A percentile compares a stretch with the other conserved stretches of the same genome.
Conservation (phyloP, 2,888 invertebrate species). For the Andrena haemorrhoa region DNA sequence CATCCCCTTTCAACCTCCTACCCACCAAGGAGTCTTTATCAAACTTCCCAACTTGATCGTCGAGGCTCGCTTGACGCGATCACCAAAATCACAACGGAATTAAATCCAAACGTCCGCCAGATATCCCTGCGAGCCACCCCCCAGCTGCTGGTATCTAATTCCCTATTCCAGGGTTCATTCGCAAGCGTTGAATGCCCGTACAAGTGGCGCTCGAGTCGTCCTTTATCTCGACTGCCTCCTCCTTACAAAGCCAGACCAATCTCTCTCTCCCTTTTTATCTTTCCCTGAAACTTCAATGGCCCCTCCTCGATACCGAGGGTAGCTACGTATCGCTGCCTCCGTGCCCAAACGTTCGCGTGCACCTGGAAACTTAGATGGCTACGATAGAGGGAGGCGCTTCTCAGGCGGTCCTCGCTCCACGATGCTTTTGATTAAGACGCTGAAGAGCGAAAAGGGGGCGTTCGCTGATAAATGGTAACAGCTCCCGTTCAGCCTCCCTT, state of each 20-base stretch:
- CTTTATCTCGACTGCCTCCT: constrained; percentile 23
- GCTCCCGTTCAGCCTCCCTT: constrained; percentile 32
- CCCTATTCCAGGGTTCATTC: constrained; percentile 48
- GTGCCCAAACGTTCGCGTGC: background rate
- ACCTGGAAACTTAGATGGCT: constrained; percentile 20
- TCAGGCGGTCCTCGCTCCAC: background rate
- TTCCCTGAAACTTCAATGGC: constrained; percentile 13
- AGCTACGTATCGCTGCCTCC: background rate
- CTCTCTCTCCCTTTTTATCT: background rate
- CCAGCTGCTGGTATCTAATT: constrained; percentile 26
- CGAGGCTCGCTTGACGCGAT: too few relatives aligned
- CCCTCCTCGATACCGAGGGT: constrained; percentile 1
- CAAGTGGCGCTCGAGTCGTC: constrained; percentile 20
- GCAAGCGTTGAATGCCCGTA: constrained; percentile 31
- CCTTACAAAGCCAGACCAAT: constrained; percentile 11
- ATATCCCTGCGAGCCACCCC: background rate
- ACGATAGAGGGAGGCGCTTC: background rate
- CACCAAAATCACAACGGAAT: too few relatives aligned
- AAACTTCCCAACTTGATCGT: too few relatives aligned
- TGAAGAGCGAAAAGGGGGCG: constrained; percentile 7
- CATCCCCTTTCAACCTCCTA: too few relatives aligned
- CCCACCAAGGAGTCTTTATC: too few relatives aligned
- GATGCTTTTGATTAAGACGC: constrained; percentile 31
- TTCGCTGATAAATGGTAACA: constrained; percentile 24
- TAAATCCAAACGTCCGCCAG: background rate